Evolutionary conservation across 2,888 invertebrate species (phyloP).

Genomic region (Margaritifera margaritifera): DNA sequence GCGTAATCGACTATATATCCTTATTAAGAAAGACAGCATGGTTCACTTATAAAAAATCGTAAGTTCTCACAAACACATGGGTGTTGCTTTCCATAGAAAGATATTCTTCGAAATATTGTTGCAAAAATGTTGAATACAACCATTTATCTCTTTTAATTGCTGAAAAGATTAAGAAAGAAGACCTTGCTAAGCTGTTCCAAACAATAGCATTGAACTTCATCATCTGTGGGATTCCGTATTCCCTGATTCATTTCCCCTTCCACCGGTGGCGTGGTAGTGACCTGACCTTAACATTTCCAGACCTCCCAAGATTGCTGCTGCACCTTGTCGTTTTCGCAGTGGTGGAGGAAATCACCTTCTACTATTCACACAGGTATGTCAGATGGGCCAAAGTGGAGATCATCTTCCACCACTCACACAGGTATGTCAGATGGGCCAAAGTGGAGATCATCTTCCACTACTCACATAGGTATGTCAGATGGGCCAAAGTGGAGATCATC

Average conservation of each 20-base stretch:
- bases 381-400: not conserved
- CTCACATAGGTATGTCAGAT: no score
- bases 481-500: no score
- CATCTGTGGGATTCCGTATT: constrained; percentile 34
- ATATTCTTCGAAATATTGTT: no score
- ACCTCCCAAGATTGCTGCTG: constrained; percentile 83
- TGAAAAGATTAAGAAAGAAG: constrained; percentile 30
- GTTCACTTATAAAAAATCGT: no score
- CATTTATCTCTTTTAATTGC: not conserved
- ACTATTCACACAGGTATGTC: constrained; percentile 84
- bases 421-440: no score
- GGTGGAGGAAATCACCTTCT: constrained; percentile 86
- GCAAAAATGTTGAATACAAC: not conserved
- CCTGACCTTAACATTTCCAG: constrained; percentile 76
- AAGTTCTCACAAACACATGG: no score
- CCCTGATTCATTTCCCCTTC: constrained; percentile 31
- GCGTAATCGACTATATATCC: no score
- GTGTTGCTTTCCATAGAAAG: no score
- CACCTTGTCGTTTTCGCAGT: constrained; percentile 82
- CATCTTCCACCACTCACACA: not conserved
- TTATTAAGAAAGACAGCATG: no score
- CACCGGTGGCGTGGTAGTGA: constrained; percentile 44
- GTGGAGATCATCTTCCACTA: no score
- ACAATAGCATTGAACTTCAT: constrained; percentile 27
- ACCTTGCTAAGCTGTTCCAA: constrained; percentile 25